These are phyloP conservation scores for Pelvicachromis taeniatus DNA, from an alignment of 2,113 vertebrate species.

Conservation along the genomic window DNA sequence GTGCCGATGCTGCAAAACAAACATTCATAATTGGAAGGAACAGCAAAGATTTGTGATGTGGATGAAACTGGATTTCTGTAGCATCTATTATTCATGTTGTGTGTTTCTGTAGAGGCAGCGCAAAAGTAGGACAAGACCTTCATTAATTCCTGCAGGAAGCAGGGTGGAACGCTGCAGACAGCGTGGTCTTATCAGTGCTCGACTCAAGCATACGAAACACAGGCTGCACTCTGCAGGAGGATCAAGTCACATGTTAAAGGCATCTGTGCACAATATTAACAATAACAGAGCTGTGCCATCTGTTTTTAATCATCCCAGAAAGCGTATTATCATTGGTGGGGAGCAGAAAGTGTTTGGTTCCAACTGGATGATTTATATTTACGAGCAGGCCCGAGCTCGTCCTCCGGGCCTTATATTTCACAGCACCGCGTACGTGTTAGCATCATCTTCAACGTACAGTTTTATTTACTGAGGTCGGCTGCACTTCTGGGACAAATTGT, in stretches of 20 bases:
- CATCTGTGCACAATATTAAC: background rate
- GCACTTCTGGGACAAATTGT: background rate
- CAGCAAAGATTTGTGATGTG: background rate
- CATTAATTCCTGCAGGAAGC: constrained; percentile 21
- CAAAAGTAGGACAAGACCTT: constrained; percentile 55
- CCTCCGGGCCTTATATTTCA: background rate
- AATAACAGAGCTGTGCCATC: background rate
- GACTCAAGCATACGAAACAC: background rate
- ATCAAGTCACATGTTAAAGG: background rate
- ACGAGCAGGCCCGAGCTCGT: background rate
- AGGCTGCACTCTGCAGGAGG: background rate
- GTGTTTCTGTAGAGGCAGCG: constrained; percentile 14
- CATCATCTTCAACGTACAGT: background rate
- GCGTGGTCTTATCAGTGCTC: background rate
- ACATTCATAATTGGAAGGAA: background rate
- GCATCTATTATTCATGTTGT: constrained; percentile 52
- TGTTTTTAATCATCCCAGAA: background rate
- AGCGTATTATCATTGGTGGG: background rate
- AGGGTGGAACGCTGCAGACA: background rate
- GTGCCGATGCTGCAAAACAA: background rate
- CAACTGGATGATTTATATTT: background rate
- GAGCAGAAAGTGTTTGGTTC: background rate
- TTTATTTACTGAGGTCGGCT: background rate
- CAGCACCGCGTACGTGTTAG: background rate
- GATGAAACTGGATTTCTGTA: background rate